These are phyloP conservation scores for Dasypus novemcinctus DNA, from an alignment of 2,113 vertebrate genomes.

Conservation along the genomic window DNA sequence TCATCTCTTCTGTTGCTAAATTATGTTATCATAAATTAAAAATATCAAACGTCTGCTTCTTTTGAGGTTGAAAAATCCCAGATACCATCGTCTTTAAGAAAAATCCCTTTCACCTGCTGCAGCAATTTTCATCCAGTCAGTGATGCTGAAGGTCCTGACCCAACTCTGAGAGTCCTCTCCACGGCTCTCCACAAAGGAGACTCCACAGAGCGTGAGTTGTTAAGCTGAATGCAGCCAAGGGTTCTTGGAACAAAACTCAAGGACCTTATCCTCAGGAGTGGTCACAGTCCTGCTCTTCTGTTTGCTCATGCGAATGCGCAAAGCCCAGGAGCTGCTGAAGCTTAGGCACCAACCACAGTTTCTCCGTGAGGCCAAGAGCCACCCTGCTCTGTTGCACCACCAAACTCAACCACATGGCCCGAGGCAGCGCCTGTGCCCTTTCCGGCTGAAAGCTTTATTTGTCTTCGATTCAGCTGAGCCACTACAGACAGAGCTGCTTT, in stretches of 20 bases:
- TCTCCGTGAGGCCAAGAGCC: background rate
- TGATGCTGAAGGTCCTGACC: background rate
- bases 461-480: conserved; percentile 48
- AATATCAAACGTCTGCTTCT: conserved; percentile 26
- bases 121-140: background rate
- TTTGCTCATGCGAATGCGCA: rapidly evolving
- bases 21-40: conserved; percentile 63
- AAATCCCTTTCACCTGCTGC: background rate
- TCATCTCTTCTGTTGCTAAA: conserved; percentile 49
- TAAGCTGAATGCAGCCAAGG: background rate
- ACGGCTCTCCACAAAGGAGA: background rate
- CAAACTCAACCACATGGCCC: background rate
- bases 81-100: background rate
- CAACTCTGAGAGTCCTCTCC: background rate
- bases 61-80: conserved; percentile 36
- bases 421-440: background rate
- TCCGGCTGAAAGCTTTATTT: conserved; percentile 65
- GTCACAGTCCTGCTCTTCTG: background rate
- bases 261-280: background rate
- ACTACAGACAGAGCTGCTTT: conserved; percentile 59
- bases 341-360: background rate
- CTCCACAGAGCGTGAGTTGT: too few species aligned
- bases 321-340: background rate
- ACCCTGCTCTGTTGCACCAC: background rate
- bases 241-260: background rate